Percentiles rank a stretch among this genome's conserved stretches.
phyloP scores from a whole-genome alignment of 1,140 invertebrate species.

The Choristoneura fumiferana region DNA sequence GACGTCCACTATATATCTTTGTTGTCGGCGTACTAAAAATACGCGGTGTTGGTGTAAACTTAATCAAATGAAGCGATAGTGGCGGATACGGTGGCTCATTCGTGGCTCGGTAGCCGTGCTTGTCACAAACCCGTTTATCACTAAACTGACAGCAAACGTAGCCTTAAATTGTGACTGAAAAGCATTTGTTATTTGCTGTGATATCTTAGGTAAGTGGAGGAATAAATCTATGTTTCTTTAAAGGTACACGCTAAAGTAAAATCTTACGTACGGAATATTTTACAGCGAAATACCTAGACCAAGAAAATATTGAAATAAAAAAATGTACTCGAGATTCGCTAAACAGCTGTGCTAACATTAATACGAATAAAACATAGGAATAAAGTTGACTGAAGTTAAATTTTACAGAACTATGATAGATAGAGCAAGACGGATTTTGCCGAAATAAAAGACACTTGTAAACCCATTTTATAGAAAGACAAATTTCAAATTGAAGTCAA shows the following conservation, averaged over 20 bases:
- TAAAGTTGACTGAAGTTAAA: neutral
- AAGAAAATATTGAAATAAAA: neutral
- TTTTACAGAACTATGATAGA: too few relatives aligned
- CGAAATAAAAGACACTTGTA: too few relatives aligned
- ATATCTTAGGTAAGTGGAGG: neutral
- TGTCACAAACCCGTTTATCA: neutral
- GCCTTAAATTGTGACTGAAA: too few relatives aligned
- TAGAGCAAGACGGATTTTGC: too few relatives aligned
- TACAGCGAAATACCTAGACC: neutral
- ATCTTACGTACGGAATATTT: neutral
- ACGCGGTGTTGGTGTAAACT: slow-evolving; percentile 8
- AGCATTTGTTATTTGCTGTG: too few relatives aligned
- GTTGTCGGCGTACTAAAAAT: slow-evolving; percentile 5
- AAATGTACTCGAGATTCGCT: neutral
- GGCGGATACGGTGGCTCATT: neutral
- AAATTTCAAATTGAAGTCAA: too few relatives aligned
- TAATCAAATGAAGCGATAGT: slow-evolving; percentile 13
- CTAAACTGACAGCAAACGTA: neutral
- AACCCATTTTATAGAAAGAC: too few relatives aligned
- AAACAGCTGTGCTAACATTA: neutral
- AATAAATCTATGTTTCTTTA: neutral
- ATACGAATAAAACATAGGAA: slow-evolving; percentile 4
- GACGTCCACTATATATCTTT: slow-evolving; percentile 1
- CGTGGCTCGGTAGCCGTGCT: neutral
- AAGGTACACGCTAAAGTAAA: neutral